A percentile compares a stretch with the other conserved stretches of the same genome.
phyloP scores from a whole-genome alignment of 2,888 invertebrate species.

The Sarcophaga carnaria region DNA sequence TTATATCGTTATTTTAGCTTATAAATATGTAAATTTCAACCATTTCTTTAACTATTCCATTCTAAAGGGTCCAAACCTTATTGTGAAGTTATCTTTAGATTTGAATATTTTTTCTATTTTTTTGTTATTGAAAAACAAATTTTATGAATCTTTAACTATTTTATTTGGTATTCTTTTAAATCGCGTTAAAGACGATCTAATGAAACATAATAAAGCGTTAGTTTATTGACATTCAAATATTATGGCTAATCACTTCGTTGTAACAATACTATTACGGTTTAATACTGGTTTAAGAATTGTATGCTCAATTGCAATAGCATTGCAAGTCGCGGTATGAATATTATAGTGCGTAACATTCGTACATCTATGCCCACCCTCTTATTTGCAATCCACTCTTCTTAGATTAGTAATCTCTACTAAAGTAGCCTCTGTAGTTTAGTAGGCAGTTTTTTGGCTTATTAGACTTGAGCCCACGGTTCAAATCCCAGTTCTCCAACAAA shows the following conservation, averaged over 20 bases:
- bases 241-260: neutral
- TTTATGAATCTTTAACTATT: too few relatives aligned
- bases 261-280: neutral
- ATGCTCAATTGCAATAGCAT: too few relatives aligned
- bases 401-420: too few relatives aligned
- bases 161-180: neutral
- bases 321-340: too few relatives aligned
- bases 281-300: neutral
- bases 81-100: conserved; percentile 19
- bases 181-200: conserved; percentile 10
- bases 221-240: conserved; percentile 34
- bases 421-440: too few relatives aligned
- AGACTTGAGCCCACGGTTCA: too few relatives aligned
- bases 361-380: too few relatives aligned
- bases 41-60: conserved; percentile 14
- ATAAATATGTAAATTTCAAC: conserved; percentile 56
- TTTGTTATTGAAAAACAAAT: neutral
- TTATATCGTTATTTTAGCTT: neutral
- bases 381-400: too few relatives aligned
- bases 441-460: too few relatives aligned
- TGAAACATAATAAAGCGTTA: conserved; percentile 1
- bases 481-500: too few relatives aligned
- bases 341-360: too few relatives aligned
- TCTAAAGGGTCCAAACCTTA: conserved; percentile 26
- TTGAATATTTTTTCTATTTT: conserved; percentile 8